Evolutionary conservation across 2,113 vertebrate species (phyloP).

Genomic region (Lophura nycthemera): DNA sequence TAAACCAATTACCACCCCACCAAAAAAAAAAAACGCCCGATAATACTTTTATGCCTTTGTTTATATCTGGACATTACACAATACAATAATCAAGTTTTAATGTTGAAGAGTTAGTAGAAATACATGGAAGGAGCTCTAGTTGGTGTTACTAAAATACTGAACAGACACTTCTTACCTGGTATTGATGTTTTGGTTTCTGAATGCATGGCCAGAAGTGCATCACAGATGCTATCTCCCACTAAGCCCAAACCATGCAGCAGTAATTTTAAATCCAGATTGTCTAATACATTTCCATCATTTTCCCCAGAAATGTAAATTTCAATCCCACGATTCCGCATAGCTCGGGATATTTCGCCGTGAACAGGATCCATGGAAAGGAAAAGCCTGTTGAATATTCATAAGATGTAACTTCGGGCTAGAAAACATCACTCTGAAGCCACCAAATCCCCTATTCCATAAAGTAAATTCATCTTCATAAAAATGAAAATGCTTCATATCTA

Average conservation of each 20-base stretch:
- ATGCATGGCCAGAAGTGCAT: constrained; percentile 87
- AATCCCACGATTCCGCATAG: constrained; percentile 96
- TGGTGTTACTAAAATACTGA: background rate
- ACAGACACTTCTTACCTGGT: constrained; percentile 80
- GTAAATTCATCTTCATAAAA: background rate
- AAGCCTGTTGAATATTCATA: constrained; percentile 77
- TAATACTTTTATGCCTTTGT: background rate
- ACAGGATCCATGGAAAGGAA: constrained; percentile 97
- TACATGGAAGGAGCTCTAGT: rapidly evolving
- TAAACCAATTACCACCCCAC: background rate
- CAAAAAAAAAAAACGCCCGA: background rate
- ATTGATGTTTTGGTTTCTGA: constrained; percentile 81
- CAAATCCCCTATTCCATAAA: background rate
- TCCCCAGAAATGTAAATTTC: constrained; percentile 93
- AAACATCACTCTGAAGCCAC: background rate
- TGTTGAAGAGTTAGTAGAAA: background rate
- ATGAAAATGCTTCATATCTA: background rate
- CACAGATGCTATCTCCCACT: constrained; percentile 86
- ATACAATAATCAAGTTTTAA: background rate
- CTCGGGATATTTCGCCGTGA: constrained; percentile 95
- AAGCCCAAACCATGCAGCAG: constrained; percentile 89
- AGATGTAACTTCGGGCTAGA: background rate
- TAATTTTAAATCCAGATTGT: constrained; percentile 87
- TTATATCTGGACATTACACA: background rate
- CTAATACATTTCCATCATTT: constrained; percentile 78